A percentile compares a stretch with the other conserved stretches of the same genome.
phyloP scores from a whole-genome alignment of 2,888 invertebrate species.

The Epicampocera succincta region DNA sequence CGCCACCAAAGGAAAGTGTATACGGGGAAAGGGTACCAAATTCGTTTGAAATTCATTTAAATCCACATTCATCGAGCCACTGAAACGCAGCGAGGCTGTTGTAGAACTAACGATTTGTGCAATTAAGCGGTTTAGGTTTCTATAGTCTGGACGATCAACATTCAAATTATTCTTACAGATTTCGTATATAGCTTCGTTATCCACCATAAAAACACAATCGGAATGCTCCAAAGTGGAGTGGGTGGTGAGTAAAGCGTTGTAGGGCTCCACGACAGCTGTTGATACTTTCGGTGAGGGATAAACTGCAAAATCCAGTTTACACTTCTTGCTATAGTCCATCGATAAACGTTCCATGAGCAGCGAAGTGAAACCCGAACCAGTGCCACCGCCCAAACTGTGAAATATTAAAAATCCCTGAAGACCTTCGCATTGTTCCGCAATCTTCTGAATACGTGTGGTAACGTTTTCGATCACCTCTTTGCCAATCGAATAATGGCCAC shows the following conservation, averaged over 20 bases:
- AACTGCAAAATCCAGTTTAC: constrained; percentile 93
- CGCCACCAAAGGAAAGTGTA: constrained; percentile 84
- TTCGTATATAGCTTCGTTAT: constrained; percentile 97
- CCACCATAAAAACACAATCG: constrained; percentile 96
- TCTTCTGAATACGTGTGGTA: constrained; percentile 89
- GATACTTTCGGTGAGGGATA: constrained; percentile 95
- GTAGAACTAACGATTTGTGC: constrained; percentile 92
- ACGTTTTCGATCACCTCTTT: constrained; percentile 89
- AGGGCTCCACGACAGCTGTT: constrained; percentile 96
- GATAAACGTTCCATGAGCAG: constrained; percentile 92
- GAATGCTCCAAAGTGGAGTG: constrained; percentile 93
- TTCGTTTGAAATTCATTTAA: constrained; percentile 95
- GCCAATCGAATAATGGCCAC: constrained; percentile 93
- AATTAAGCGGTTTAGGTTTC: constrained; percentile 87
- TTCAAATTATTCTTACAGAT: constrained; percentile 93
- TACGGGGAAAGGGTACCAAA: constrained; percentile 94
- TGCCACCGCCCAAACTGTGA: constrained; percentile 93
- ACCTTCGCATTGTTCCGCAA: constrained; percentile 91
- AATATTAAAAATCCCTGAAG: constrained; percentile 93
- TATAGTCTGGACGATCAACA: constrained; percentile 87
- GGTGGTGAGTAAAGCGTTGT: constrained; percentile 94
- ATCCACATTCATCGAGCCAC: constrained; percentile 94
- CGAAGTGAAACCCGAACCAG: constrained; percentile 94
- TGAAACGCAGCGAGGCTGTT: constrained; percentile 93
- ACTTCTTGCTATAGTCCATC: constrained; percentile 92